Conservation (phyloP, 2,888 invertebrate species). For the Ichneumoninae sp. region DNA sequence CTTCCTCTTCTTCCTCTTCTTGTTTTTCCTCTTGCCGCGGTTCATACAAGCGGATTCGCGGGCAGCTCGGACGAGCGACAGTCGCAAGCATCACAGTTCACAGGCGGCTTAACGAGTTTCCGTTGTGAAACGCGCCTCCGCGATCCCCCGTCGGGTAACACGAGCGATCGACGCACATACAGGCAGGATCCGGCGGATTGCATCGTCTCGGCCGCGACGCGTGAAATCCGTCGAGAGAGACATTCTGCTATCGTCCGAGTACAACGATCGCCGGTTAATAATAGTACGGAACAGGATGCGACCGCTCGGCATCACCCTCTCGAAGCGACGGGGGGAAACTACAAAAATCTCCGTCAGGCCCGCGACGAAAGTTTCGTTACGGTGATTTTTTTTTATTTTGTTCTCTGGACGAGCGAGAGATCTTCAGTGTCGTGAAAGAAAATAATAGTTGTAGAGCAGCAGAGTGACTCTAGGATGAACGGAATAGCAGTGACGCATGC, state of each 20-base stretch:
- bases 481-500: neutral
- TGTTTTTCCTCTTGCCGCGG: conserved; percentile 44
- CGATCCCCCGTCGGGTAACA: no score
- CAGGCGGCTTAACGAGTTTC: neutral
- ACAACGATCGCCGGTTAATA: no score
- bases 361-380: neutral
- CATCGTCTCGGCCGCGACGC: no score
- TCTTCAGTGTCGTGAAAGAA: neutral
- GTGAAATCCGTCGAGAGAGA: no score
- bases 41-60: conserved; percentile 44
- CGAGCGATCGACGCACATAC: no score
- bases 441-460: neutral
- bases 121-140: no score
- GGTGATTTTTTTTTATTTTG: no score
- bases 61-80: conserved; percentile 1
- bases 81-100: conserved; percentile 24
- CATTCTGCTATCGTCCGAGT: no score
- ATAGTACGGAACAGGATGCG: no score
- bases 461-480: neutral
- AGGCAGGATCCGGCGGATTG: no score
- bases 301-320: neutral
- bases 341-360: neutral
- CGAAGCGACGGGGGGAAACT: neutral
- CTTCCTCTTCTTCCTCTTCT: conserved; percentile 41
- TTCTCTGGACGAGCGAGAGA: neutral